phyloP scores from a whole-genome alignment of 2,888 invertebrate species.

The Candidula unifasciata region DNA sequence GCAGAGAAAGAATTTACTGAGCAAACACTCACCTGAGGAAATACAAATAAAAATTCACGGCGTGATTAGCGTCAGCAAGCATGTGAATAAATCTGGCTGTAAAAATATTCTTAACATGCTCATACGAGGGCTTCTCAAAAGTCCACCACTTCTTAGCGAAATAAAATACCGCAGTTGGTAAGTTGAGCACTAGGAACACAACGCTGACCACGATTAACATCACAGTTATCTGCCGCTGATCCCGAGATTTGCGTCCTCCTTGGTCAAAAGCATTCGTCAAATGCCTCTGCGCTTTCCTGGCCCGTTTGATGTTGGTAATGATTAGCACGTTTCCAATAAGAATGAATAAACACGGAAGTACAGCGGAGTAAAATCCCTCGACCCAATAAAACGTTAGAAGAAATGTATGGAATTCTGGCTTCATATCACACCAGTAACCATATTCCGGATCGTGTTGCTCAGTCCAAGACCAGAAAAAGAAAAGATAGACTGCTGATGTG shows the following conservation, averaged over 20 bases:
- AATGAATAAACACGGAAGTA: slow-evolving; percentile 65
- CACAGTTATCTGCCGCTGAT: slow-evolving; percentile 68
- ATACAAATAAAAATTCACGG: slow-evolving; percentile 50
- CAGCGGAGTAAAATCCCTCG: slow-evolving; percentile 63
- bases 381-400: slow-evolving; percentile 66
- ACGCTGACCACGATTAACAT: slow-evolving; percentile 69
- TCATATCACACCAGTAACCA: slow-evolving; percentile 29
- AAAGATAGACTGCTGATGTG: slow-evolving; percentile 42
- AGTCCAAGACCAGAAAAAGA: slow-evolving; percentile 47
- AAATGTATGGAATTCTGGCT: slow-evolving; percentile 43
- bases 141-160: slow-evolving; percentile 58
- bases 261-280: slow-evolving; percentile 59
- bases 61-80: slow-evolving; percentile 42
- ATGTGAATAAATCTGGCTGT: slow-evolving; percentile 30
- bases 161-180: slow-evolving; percentile 69
- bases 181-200: slow-evolving; percentile 63
- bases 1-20: no score
- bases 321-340: slow-evolving; percentile 68
- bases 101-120: slow-evolving; percentile 53
- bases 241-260: slow-evolving; percentile 58
- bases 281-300: slow-evolving; percentile 52
- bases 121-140: slow-evolving; percentile 53
- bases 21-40: slow-evolving; percentile 45
- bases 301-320: slow-evolving; percentile 60
- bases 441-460: slow-evolving; percentile 16